A percentile compares a stretch with the other conserved stretches of the same genome.
Evolutionary conservation across 2,797 vertebrate species (phyloP).

Genomic region (Lycodopsis pacificus): DNA sequence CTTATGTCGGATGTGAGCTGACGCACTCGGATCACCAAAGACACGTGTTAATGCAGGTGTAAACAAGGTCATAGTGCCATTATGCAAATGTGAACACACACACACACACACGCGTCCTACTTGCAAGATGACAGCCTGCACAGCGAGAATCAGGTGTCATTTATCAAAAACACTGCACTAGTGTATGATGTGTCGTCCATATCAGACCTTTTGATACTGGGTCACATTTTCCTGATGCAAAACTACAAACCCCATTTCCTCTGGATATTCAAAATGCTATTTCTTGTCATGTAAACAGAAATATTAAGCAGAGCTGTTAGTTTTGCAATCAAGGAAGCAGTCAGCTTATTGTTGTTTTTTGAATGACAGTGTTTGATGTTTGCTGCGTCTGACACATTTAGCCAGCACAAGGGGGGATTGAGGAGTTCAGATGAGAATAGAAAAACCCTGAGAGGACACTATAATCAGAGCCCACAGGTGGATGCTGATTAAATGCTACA

Average conservation of each 20-base stretch:
- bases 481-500: conserved; percentile 16
- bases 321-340: conserved; percentile 2
- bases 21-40: not conserved
- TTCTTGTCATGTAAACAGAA: conserved; percentile 17
- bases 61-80: not conserved
- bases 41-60: not conserved
- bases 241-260: not conserved
- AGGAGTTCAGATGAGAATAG: not conserved
- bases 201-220: not conserved
- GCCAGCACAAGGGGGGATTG: not conserved
- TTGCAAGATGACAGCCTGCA: not conserved
- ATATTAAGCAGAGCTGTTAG: not conserved
- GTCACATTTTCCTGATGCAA: not conserved
- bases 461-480: conserved; percentile 23
- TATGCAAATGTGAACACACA: not conserved
- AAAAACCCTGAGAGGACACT: not conserved
- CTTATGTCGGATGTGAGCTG: not conserved
- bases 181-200: not conserved
- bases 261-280: not conserved
- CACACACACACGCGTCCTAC: too few species aligned
- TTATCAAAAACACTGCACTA: not conserved
- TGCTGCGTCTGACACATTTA: conserved; percentile 5
- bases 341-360: not conserved
- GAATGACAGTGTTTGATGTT: not conserved
- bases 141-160: not conserved